These are phyloP conservation scores for Gryllus bimaculatus DNA, from an alignment of 1,140 invertebrate genomes.

Conservation along the genomic window DNA sequence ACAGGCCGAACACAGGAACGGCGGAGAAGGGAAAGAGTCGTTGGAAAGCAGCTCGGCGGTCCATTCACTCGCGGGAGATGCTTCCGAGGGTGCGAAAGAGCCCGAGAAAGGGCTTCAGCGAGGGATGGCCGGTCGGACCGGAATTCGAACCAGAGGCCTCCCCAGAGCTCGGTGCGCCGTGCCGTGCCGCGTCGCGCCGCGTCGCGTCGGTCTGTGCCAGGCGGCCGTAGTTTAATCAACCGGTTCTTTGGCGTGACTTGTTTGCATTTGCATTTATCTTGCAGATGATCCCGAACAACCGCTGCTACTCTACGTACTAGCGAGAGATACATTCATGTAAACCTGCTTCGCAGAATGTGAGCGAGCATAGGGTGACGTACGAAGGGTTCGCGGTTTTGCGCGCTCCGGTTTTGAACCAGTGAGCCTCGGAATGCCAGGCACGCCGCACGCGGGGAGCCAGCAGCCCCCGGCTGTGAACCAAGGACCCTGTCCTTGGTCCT, in stretches of 20 bases:
- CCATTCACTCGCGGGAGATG: not conserved
- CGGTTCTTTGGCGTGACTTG: not conserved
- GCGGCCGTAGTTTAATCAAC: not conserved
- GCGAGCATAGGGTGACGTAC: not conserved
- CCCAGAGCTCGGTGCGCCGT: not conserved
- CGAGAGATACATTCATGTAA: not conserved
- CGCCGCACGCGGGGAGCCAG: not conserved
- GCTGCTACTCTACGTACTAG: not conserved
- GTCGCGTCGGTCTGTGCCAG: not conserved
- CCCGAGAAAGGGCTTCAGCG: not conserved
- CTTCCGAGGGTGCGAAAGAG: not conserved
- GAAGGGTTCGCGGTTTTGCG: not conserved
- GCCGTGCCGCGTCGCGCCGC: no score
- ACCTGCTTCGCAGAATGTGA: not conserved
- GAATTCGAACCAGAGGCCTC: not conserved
- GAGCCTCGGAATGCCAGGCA: not conserved
- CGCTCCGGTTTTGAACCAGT: not conserved
- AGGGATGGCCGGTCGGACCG: not conserved
- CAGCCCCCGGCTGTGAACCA: no score
- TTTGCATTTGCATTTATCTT: conserved; percentile 5
- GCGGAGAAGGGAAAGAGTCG: not conserved
- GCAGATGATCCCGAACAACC: not conserved
- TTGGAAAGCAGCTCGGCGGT: not conserved
- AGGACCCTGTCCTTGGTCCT: no score
- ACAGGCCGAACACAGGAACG: no score